phyloP scores from a whole-genome alignment of 2,888 invertebrate genomes.

The Spisula solida region DNA sequence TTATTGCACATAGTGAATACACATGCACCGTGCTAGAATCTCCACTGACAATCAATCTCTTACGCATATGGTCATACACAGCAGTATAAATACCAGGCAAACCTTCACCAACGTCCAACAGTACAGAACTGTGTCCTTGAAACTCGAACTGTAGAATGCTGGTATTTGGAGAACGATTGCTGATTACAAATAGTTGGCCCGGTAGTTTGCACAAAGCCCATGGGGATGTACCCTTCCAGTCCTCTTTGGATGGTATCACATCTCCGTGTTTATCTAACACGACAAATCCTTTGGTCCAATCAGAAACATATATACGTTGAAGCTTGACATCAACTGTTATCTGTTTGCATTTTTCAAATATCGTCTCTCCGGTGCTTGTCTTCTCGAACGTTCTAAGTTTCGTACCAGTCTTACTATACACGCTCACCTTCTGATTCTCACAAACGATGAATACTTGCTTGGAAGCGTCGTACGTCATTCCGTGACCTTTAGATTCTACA shows the following conservation, averaged over 20 bases:
- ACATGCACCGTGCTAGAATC: slow-evolving; percentile 12
- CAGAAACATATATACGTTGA: slow-evolving; percentile 24
- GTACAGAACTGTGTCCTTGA: neutral
- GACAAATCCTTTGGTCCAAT: slow-evolving; percentile 11
- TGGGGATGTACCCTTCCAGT: neutral
- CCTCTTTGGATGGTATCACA: neutral
- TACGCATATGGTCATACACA: slow-evolving; percentile 16
- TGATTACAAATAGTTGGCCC: neutral
- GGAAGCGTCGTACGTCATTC: slow-evolving; percentile 1
- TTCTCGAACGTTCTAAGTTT: neutral
- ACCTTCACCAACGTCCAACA: neutral
- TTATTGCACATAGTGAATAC: neutral
- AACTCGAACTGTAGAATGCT: neutral
- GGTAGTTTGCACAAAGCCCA: slow-evolving; percentile 10
- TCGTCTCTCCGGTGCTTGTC: neutral
- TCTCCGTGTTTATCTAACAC: slow-evolving; percentile 14
- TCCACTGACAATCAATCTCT: slow-evolving; percentile 19
- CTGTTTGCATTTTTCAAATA: slow-evolving; percentile 5
- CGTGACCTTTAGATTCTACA: neutral
- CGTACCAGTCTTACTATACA: neutral
- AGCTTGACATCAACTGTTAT: slow-evolving; percentile 15
- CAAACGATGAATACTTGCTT: slow-evolving; percentile 5
- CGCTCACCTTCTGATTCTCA: neutral
- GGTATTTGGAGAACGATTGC: neutral
- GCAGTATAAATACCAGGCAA: neutral